A percentile compares a stretch with the other conserved stretches of the same genome.
phyloP scores from a whole-genome alignment of 2,113 vertebrate genomes.

The Hymenochirus boettgeri region DNA sequence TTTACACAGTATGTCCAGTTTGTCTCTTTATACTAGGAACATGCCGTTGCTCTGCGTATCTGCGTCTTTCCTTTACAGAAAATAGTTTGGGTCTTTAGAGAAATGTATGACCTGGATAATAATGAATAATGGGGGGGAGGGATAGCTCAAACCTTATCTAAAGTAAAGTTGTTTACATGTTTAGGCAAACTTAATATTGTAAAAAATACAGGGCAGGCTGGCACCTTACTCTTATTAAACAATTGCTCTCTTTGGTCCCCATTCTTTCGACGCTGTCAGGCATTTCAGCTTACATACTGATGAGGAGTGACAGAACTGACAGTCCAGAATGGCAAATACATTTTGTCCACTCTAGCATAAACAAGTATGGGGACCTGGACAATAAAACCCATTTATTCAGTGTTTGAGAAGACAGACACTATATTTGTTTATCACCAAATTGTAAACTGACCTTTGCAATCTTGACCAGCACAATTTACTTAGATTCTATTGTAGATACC shows the following conservation, averaged over 20 bases:
- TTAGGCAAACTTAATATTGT: conserved; percentile 55
- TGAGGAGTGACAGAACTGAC: conserved; percentile 38
- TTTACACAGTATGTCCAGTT: no score
- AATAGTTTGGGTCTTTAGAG: no score
- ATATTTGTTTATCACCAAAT: conserved; percentile 59
- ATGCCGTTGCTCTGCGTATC: no score
- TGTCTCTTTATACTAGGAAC: no score
- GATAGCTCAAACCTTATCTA: no score
- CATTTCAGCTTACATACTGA: conserved; percentile 3
- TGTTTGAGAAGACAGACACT: conserved; percentile 62
- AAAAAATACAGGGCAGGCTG: conserved; percentile 33
- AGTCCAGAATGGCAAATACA: conserved; percentile 56
- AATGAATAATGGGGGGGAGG: no score
- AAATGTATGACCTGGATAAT: no score
- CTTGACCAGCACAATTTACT: conserved; percentile 57
- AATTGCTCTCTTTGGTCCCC: conserved; percentile 43
- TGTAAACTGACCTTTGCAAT: conserved; percentile 67
- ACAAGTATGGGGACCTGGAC: conserved; percentile 44
- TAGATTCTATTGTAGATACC: no score
- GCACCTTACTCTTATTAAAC: conserved; percentile 47
- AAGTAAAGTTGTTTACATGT: conserved; percentile 58
- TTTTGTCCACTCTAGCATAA: conserved; percentile 51
- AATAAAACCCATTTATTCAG: conserved; percentile 57
- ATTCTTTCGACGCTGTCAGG: conserved; percentile 29
- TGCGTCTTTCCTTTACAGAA: no score